These are phyloP conservation scores for Ypsolopha sequella DNA, from an alignment of 2,888 invertebrate species.

Conservation along the genomic window DNA sequence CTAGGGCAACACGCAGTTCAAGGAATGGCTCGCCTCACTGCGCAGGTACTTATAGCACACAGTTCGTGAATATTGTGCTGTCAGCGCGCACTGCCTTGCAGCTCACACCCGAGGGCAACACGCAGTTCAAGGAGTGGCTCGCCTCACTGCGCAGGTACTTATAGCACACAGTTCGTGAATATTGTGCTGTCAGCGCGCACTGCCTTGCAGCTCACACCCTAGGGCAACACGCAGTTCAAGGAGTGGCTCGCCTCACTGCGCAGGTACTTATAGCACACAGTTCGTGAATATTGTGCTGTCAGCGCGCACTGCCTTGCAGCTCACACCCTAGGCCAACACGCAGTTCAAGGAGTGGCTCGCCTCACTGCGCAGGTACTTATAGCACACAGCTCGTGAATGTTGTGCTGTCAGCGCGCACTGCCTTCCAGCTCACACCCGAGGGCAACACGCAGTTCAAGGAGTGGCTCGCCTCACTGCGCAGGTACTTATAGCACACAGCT, in stretches of 20 bases:
- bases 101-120: conserved; percentile 93
- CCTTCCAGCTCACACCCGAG: no score
- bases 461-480: no score
- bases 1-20: conserved; percentile 94
- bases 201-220: conserved; percentile 95
- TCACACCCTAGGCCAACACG: no score
- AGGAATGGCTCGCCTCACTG: conserved; percentile 94
- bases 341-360: no score
- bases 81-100: conserved; percentile 95
- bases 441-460: no score
- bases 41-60: conserved; percentile 75
- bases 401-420: no score
- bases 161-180: conserved; percentile 79
- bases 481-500: no score
- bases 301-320: no score
- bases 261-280: conserved; percentile 69
- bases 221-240: conserved; percentile 95
- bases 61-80: conserved; percentile 93
- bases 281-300: no score
- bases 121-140: conserved; percentile 96
- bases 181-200: conserved; percentile 93
- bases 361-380: neutral
- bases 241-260: conserved; percentile 95
- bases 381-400: neutral
- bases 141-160: conserved; percentile 89